These are phyloP conservation scores for silkworm (Bombyx mori) DNA, from an alignment of 1,140 invertebrate species.

Conservation along the genomic window ASM3026992v2 NC_085115.1:10351001-10351500, in stretches of 20 bases:
- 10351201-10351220: conserved; percentile 21
- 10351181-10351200: conserved; percentile 1
- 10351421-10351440: not conserved
- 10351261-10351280: conserved; percentile 1
- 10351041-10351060: no score
- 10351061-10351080: no score
- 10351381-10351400: not conserved
- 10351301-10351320: not conserved
- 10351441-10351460: no score
- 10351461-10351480: no score
- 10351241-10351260: conserved; percentile 24
- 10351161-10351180: no score
- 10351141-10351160: no score
- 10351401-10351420: not conserved
- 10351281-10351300: not conserved
- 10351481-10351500: no score
- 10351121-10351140: no score
- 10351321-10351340: not conserved
- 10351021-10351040: no score
- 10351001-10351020: no score
- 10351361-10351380: not conserved
- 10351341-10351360: not conserved
- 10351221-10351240: conserved; percentile 29
- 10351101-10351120: no score
- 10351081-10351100: no score